Base-by-base conservation (phyloP, 2,888 invertebrate species). In the Thyatira batis region DNA sequence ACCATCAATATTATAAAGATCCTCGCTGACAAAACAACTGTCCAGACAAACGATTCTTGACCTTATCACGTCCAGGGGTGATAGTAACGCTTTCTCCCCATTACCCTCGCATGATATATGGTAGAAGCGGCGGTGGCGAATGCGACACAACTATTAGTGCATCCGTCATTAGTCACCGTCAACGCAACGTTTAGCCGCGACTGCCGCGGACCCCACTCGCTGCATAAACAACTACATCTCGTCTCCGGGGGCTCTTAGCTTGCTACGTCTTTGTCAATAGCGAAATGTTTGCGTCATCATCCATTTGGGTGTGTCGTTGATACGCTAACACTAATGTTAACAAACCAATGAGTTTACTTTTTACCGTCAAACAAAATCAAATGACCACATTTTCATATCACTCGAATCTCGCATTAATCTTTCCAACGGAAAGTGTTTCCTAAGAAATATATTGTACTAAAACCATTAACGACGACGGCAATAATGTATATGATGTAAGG, bases 121-220 rank as follows among this genome's bases (percentile, higher is more conserved):
- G 76, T 63, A 71, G 65, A 61, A 53, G 65, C 55, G 67, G 73
- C 74, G 73, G 69, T 67, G 77, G 79, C 80, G 82, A 81, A 73
- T 81, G 87, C 84, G 88, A 87, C 87, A 86, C 86, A 84, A 91
- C 92, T 92, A 92, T 92, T 92, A 92, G 91, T 91, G 92, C 92
- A 92, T 92, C 84, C 78, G 85, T 92, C 92, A 92, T 92, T 92
- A 90, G 89, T 92, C 92, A 83, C 84, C 85, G 91, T 91, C 91
- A 85, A 65, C 75, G 73, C 80, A 82, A 76, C 84, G 83, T 82
- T 84, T 85, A 86, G 84, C 78, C 76, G 68, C 70, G 69, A 63
- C 68, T 61, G 69, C 71, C 66, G 57, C 52, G 58, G 54, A 54
- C 60, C 60, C 54, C 53, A 56, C 53, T 50, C 60, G 70, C 78